Conservation (phyloP, 2,797 vertebrate genomes). For the Neoniphon sammara region DNA sequence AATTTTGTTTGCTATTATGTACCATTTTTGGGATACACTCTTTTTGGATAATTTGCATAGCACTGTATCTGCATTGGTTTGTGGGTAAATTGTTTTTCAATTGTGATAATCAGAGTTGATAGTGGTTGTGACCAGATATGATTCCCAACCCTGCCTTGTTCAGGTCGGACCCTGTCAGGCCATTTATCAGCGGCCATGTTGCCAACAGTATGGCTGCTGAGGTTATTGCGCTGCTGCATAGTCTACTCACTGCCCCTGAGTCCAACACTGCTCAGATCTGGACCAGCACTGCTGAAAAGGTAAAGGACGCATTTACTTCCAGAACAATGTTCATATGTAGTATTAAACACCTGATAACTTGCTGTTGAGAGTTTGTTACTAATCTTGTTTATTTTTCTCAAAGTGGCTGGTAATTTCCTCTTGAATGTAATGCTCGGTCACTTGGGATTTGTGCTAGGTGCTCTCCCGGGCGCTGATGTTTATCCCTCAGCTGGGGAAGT, state of each 20-base stretch:
- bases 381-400: not conserved
- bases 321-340: not conserved
- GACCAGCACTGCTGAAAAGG: constrained; percentile 98
- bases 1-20: not conserved
- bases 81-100: too few species aligned
- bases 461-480: constrained; percentile 97
- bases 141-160: constrained; percentile 19
- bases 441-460: constrained; percentile 79
- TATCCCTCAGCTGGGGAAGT: constrained; percentile 96
- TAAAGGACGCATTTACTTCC: constrained; percentile 58
- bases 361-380: not conserved
- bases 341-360: not conserved
- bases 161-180: constrained; percentile 95
- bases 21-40: not conserved
- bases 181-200: constrained; percentile 98
- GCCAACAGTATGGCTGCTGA: constrained; percentile 99
- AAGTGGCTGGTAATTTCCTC: not conserved
- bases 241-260: constrained; percentile 95
- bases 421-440: constrained; percentile 16
- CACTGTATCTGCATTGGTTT: not conserved
- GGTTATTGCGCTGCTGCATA: constrained; percentile 96
- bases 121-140: constrained; percentile 19
- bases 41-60: not conserved
- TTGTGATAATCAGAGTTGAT: not conserved
- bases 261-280: constrained; percentile 98